These are phyloP conservation scores for Mormyrus iriodes DNA, from an alignment of 2,113 vertebrate genomes.

Conservation along the genomic window DNA sequence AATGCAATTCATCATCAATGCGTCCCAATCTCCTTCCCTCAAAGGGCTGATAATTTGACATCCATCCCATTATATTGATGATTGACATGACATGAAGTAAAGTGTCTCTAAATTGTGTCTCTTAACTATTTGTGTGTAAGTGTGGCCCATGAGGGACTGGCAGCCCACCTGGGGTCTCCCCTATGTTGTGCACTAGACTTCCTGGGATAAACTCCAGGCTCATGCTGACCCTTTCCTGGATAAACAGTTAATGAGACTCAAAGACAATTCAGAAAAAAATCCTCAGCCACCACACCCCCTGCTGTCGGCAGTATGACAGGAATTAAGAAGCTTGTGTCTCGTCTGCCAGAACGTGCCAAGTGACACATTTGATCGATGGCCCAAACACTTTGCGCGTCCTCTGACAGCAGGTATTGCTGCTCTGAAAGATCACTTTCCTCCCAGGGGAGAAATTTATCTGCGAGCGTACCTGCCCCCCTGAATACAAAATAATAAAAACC, in stretches of 20 bases:
- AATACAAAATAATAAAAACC: constrained; percentile 29
- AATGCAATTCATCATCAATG: neutral
- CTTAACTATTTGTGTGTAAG: neutral
- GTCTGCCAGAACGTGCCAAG: constrained; percentile 28
- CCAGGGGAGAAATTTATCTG: constrained; percentile 31
- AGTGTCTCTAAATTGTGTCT: neutral
- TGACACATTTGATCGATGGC: constrained; percentile 36
- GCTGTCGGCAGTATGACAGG: neutral
- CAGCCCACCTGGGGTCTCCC: neutral
- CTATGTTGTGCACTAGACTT: neutral
- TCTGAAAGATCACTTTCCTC: constrained; percentile 26
- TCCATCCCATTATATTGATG: neutral
- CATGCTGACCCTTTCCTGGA: neutral
- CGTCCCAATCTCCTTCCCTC: neutral
- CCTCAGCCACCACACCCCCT: neutral
- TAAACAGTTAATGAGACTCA: neutral
- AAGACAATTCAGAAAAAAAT: neutral
- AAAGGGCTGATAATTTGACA: neutral
- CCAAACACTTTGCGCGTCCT: constrained; percentile 27
- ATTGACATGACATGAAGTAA: neutral
- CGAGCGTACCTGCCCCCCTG: constrained; percentile 19
- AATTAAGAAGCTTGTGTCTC: constrained; percentile 26
- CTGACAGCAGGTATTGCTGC: constrained; percentile 32
- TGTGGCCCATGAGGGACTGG: neutral
- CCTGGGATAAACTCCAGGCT: neutral